Conservation (phyloP, 2,888 invertebrate genomes). For the Toxonevra muliebris region DNA sequence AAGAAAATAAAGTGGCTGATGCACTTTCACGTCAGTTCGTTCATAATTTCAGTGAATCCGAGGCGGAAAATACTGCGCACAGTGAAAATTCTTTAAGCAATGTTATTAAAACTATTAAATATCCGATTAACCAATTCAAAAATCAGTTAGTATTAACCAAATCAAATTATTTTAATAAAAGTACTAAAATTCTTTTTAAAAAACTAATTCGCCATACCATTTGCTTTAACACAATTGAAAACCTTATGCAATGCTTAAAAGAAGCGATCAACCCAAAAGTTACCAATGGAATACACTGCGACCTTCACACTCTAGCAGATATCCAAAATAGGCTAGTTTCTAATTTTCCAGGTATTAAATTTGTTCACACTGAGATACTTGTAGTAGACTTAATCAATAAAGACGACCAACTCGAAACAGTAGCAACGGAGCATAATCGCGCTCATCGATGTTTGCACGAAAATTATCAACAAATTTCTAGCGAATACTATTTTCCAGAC, state of each 20-base stretch:
- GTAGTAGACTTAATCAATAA: constrained; percentile 34
- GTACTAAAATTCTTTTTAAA: constrained; percentile 25
- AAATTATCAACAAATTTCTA: constrained; percentile 28
- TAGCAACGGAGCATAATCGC: constrained; percentile 29
- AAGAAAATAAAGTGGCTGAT: constrained; percentile 37
- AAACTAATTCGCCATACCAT: constrained; percentile 19
- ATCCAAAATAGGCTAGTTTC: constrained; percentile 19
- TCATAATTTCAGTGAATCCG: constrained; percentile 22
- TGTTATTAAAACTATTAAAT: constrained; percentile 24
- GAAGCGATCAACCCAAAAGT: constrained; percentile 20
- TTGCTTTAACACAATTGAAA: constrained; percentile 18
- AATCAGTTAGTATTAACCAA: constrained; percentile 33
- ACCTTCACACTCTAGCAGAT: constrained; percentile 13
- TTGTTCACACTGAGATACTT: constrained; percentile 23
- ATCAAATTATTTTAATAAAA: constrained; percentile 11
- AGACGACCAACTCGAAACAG: constrained; percentile 34
- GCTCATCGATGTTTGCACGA: too few species aligned
- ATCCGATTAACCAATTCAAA: constrained; percentile 32
- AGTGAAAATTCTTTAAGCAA: constrained; percentile 31
- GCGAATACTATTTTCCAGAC: constrained; percentile 19
- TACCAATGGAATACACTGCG: constrained; percentile 12
- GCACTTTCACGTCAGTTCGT: constrained; percentile 35
- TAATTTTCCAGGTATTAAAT: constrained; percentile 34
- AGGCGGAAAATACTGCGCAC: constrained; percentile 10
- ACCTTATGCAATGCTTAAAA: constrained; percentile 23